Evolutionary conservation across 2,797 vertebrate genomes (phyloP).

Genomic region (Mormyrops attenuatus): DNA sequence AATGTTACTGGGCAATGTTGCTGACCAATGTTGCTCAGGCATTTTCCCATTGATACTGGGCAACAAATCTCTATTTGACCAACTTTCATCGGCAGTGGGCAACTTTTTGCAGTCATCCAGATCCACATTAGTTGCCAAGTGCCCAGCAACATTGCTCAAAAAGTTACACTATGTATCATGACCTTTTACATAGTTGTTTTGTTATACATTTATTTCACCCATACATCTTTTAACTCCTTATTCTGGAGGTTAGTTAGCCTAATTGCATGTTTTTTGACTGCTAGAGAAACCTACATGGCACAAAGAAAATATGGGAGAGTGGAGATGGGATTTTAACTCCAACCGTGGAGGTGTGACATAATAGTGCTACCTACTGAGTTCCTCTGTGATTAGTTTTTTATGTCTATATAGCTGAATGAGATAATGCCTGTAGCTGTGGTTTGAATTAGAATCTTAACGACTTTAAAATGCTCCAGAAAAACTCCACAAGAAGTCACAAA

Average conservation of each 20-base stretch:
- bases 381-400: background rate
- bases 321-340: background rate
- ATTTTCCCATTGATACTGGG: background rate
- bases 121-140: background rate
- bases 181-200: background rate
- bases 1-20: background rate
- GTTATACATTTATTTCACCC: background rate
- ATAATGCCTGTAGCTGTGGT: background rate
- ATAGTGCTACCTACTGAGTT: background rate
- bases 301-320: background rate
- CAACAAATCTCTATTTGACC: background rate
- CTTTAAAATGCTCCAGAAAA: background rate
- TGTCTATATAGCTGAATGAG: background rate
- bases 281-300: background rate
- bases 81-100: background rate
- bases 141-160: background rate
- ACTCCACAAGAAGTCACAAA: background rate
- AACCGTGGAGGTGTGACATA: background rate
- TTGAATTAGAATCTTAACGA: background rate
- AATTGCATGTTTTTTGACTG: background rate
- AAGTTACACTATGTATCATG: background rate
- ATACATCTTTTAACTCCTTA: background rate
- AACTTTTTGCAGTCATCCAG: background rate
- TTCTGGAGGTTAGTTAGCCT: background rate
- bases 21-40: background rate